Evolutionary conservation across 35 echinoderm and acorn worm species (phyloP), one percentile per base, ranked within the genome.

Genomic region (Acanthaster planci): DNA sequence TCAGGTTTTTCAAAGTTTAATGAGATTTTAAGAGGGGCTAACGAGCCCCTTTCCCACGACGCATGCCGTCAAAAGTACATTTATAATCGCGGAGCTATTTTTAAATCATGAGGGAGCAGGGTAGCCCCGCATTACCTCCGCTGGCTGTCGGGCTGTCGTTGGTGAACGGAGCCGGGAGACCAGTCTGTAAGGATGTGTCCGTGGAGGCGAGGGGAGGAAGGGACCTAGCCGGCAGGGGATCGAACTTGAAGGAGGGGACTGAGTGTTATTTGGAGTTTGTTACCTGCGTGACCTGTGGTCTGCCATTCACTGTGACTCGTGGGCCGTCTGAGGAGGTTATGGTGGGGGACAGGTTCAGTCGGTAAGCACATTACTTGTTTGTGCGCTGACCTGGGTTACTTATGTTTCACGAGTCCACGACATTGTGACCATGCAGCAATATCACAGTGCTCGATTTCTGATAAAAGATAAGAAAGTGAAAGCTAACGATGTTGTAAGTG

Each of bases 11-110:
- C 64, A 72, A 72, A 26, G 30, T 26, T 72, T 34, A 8, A 72
- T 72, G 64, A 34, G 64, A 35, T 72, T 72, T 72, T 72, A 72
- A 31, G 64, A 36, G 64, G 26, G 64, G 42, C 42, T 47, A 47
- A 47, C 42, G 42, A 47, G 42, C 29, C 10, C 21, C n/a, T 29
- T 72, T 26, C 64, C 64, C 21, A 22, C n/a, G 1, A 30, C 30
- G 0, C 34, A 21, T 26, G 15, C 23, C 26, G 34, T 8, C 23
- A 30, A 60, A 60, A 26, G 14, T 10, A 29, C 64, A 26, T 72
- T 72, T 72, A 34, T 72, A 5, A 47, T 47, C 42, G 42, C 14
- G 64, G 34, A 72, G 1, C 64, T 68, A 26, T 1, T 31, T 72
- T 26, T 7, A 16, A 30, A 72, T 35, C 64, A 72, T 72, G 64